These are phyloP conservation scores for Syngnathus floridae DNA, from an alignment of 2,113 vertebrate genomes.

Conservation along the genomic window DNA sequence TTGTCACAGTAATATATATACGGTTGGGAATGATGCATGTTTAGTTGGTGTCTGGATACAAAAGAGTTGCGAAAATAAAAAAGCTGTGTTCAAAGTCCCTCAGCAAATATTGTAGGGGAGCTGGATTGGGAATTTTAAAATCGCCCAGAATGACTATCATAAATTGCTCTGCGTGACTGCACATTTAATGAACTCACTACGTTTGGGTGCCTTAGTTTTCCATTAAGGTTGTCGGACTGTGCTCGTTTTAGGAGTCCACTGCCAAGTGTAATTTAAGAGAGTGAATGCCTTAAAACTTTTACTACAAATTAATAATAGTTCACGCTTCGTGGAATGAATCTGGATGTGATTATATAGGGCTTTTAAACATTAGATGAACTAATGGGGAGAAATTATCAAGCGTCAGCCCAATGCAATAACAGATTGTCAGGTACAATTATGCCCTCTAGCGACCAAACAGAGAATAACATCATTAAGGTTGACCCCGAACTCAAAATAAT, in stretches of 20 bases:
- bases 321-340: neutral
- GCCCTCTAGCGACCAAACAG: conserved; percentile 47
- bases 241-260: neutral
- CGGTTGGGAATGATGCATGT: conserved; percentile 36
- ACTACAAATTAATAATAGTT: neutral
- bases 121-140: neutral
- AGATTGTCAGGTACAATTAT: conserved; percentile 16
- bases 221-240: neutral
- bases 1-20: conserved; percentile 49
- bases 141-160: neutral
- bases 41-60: conserved; percentile 33
- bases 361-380: neutral
- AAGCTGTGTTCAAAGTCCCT: neutral
- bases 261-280: neutral
- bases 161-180: neutral
- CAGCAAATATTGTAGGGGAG: neutral
- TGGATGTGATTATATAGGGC: neutral
- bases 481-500: neutral
- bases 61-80: conserved; percentile 14
- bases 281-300: neutral
- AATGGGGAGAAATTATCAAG: neutral
- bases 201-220: neutral
- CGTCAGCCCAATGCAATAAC: neutral
- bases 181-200: neutral
- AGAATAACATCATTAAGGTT: neutral